phyloP scores from a whole-genome alignment of 2,888 invertebrate genomes.

The Lasioglossum malachurum region DNA sequence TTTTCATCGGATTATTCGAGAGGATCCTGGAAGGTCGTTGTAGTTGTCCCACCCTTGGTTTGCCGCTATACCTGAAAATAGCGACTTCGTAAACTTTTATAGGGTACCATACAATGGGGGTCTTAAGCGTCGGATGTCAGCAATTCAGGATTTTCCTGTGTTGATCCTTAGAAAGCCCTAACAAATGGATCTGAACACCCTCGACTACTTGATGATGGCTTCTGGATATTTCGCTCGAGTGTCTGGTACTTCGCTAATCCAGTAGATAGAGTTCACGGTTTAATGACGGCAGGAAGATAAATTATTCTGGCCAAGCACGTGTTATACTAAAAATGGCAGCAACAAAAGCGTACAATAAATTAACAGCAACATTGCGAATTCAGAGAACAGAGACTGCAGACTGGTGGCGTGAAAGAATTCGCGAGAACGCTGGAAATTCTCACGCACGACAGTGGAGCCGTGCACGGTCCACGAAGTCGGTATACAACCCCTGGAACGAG shows the following conservation, averaged over 20 bases:
- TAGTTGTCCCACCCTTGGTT: neutral
- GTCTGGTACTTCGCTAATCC: neutral
- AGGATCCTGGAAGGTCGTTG: neutral
- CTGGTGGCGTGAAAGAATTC: neutral
- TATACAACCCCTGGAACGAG: neutral
- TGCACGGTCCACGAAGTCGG: neutral
- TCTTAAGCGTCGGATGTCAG: conserved; percentile 9
- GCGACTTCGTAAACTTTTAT: conserved; percentile 9
- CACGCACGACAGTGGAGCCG: neutral
- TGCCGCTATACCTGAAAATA: neutral
- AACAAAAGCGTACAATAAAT: neutral
- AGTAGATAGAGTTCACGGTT: neutral
- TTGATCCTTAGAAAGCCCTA: neutral
- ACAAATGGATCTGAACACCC: neutral
- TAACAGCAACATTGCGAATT: neutral
- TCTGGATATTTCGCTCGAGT: neutral
- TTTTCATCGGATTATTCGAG: neutral
- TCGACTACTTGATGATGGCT: neutral
- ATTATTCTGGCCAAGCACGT: neutral
- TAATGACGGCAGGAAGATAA: neutral
- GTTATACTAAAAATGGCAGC: neutral
- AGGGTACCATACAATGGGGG: neutral
- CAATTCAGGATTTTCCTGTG: neutral
- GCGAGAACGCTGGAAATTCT: neutral
- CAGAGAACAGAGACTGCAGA: neutral